Percentiles rank a stretch among this genome's conserved stretches.
Evolutionary conservation across 2,888 invertebrate species (phyloP).

Genomic region (Nemoura dubitans): DNA sequence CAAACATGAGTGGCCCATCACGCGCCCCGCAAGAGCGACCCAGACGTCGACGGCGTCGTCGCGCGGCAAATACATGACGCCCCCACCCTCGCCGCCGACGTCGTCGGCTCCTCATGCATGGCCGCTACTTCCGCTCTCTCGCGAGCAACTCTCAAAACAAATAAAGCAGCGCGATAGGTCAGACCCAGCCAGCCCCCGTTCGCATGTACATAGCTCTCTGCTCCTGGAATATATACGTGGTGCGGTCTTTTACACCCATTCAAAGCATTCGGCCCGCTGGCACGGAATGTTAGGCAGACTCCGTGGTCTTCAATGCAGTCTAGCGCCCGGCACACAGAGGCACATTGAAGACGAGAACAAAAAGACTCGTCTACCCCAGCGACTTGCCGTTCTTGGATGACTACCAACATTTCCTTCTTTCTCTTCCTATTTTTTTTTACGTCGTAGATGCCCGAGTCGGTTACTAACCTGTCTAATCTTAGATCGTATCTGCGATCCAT

Average conservation of each 20-base stretch:
- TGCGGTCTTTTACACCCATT: not conserved
- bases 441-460: not conserved
- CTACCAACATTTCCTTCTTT: not conserved
- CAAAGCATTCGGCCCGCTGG: not conserved
- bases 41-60: not conserved
- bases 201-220: not conserved
- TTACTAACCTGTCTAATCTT: not conserved
- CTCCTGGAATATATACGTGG: too few relatives aligned
- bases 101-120: not conserved
- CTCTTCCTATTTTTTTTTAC: not conserved
- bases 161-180: constrained; percentile 16
- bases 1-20: not conserved
- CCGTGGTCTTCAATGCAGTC: not conserved
- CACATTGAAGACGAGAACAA: not conserved
- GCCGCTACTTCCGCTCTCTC: constrained; percentile 24
- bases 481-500: not conserved
- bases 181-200: not conserved
- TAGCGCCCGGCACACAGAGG: too few relatives aligned
- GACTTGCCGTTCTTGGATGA: not conserved
- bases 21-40: not conserved
- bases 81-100: not conserved
- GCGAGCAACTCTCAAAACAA: constrained; percentile 25
- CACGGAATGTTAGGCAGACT: not conserved
- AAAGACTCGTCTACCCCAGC: not conserved
- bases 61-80: not conserved